phyloP scores from a whole-genome alignment of 2,888 invertebrate genomes.

The Drosophila infuscata region DNA sequence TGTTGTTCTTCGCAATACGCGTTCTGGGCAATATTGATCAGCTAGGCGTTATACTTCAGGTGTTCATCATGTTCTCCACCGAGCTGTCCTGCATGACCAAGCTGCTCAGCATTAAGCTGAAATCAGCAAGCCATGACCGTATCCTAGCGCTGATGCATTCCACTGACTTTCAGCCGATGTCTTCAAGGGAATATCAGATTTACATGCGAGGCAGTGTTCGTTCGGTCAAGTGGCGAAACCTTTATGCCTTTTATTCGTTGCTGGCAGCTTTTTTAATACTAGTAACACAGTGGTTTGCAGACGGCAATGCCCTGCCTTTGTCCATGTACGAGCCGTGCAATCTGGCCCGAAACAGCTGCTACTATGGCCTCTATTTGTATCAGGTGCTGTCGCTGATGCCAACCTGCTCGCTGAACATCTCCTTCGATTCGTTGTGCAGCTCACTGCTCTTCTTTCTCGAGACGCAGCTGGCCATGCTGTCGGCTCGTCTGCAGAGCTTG shows the following conservation, averaged over 20 bases:
- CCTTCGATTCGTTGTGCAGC: slow-evolving; percentile 67
- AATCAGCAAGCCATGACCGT: slow-evolving; percentile 23
- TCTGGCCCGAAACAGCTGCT: slow-evolving; percentile 42
- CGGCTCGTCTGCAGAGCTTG: slow-evolving; percentile 63
- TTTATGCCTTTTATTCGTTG: slow-evolving; percentile 50
- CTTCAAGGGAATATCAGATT: slow-evolving; percentile 35
- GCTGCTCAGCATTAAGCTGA: slow-evolving; percentile 47
- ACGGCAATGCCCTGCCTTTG: slow-evolving; percentile 53
- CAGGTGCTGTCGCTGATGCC: slow-evolving; percentile 56
- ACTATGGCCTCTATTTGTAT: slow-evolving; percentile 54
- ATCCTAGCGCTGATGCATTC: slow-evolving; percentile 51
- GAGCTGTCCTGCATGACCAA: slow-evolving; percentile 68
- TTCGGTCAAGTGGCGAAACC: slow-evolving; percentile 51
- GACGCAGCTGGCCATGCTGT: slow-evolving; percentile 70
- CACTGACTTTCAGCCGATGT: slow-evolving; percentile 32
- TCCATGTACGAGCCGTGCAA: slow-evolving; percentile 68
- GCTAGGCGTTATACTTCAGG: slow-evolving; percentile 66
- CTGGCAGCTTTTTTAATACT: slow-evolving; percentile 52
- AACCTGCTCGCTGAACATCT: slow-evolving; percentile 71
- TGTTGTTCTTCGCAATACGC: slow-evolving; percentile 65
- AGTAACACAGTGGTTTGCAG: slow-evolving; percentile 51
- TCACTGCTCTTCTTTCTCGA: slow-evolving; percentile 63
- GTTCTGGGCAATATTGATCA: slow-evolving; percentile 55
- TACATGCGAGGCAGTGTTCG: slow-evolving; percentile 23
- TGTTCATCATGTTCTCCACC: slow-evolving; percentile 73